Evolutionary conservation across 2,888 invertebrate genomes (phyloP).

Genomic region (Eremobia ochroleuca): DNA sequence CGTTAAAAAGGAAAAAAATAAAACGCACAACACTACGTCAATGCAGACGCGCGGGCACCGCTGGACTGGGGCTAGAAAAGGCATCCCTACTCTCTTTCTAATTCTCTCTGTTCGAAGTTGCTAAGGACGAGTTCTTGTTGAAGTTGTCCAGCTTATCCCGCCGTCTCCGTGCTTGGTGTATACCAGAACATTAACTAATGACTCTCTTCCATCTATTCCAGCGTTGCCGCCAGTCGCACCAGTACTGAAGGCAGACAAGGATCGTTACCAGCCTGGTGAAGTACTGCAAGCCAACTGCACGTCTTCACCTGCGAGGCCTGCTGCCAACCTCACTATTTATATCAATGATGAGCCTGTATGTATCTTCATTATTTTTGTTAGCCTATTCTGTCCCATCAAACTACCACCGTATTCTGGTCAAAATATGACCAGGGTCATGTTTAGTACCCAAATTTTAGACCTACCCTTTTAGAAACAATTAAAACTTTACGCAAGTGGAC

Average conservation of each 20-base stretch:
- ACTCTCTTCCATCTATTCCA: conserved; percentile 75
- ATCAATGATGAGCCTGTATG: conserved; percentile 94
- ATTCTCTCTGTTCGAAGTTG: too few species aligned
- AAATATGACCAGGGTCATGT: too few species aligned
- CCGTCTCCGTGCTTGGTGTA: background rate
- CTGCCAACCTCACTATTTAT: conserved; percentile 93
- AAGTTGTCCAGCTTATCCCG: background rate
- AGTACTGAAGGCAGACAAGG: conserved; percentile 93
- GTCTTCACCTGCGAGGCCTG: conserved; percentile 94
- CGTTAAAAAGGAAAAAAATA: too few species aligned
- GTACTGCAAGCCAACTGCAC: conserved; percentile 94
- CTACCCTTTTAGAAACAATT: background rate
- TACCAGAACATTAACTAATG: background rate
- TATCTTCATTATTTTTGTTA: conserved; percentile 22
- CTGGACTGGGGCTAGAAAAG: too few species aligned
- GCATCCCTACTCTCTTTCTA: background rate
- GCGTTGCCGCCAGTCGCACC: conserved; percentile 94
- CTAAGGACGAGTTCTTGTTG: background rate
- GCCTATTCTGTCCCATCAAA: background rate
- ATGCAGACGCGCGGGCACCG: too few species aligned
- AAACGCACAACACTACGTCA: too few species aligned
- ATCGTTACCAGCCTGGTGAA: conserved; percentile 94
- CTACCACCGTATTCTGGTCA: too few species aligned
- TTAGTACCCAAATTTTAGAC: too few species aligned
- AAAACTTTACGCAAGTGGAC: background rate